phyloP scores from a whole-genome alignment of 1,140 invertebrate species.

The Tribolium madens region DNA sequence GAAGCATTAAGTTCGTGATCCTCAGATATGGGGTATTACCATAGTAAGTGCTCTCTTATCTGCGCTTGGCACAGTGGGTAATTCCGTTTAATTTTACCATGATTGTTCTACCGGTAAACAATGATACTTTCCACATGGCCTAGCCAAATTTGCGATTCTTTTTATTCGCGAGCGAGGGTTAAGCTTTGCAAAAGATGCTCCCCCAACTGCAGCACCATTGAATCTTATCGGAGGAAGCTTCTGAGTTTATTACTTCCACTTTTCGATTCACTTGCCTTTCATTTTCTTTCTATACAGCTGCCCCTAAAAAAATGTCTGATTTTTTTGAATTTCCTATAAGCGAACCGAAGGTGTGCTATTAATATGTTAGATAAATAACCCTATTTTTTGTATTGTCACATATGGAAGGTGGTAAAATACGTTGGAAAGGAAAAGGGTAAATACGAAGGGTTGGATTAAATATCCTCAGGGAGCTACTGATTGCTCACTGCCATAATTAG shows the following conservation, averaged over 20 bases:
- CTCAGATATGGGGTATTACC: conserved; percentile 11
- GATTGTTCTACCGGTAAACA: conserved; percentile 10
- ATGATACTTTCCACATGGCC: conserved; percentile 5
- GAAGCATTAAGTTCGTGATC: background rate
- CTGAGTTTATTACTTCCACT: conserved; percentile 31
- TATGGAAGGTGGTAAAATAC: conserved; percentile 37
- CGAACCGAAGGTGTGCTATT: conserved; percentile 32
- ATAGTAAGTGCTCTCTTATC: conserved; percentile 22
- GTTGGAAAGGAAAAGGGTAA: conserved; percentile 21
- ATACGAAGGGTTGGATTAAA: conserved; percentile 17
- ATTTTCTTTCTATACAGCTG: conserved; percentile 19
- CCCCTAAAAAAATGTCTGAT: conserved; percentile 4
- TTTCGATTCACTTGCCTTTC: background rate
- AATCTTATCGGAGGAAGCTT: conserved; percentile 1
- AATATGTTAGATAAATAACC: conserved; percentile 36
- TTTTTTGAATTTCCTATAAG: background rate
- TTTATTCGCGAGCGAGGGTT: background rate
- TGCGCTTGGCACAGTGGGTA: conserved; percentile 4
- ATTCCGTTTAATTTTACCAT: conserved; percentile 30
- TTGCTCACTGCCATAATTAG: conserved; percentile 30
- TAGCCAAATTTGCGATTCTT: background rate
- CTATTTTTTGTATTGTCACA: conserved; percentile 34
- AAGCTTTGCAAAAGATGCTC: conserved; percentile 2
- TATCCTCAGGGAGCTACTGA: conserved; percentile 2
- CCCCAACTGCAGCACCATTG: background rate